Evolutionary conservation across 2,113 vertebrate species (phyloP).

Genomic region (Misgurnus anguillicaudatus): DNA sequence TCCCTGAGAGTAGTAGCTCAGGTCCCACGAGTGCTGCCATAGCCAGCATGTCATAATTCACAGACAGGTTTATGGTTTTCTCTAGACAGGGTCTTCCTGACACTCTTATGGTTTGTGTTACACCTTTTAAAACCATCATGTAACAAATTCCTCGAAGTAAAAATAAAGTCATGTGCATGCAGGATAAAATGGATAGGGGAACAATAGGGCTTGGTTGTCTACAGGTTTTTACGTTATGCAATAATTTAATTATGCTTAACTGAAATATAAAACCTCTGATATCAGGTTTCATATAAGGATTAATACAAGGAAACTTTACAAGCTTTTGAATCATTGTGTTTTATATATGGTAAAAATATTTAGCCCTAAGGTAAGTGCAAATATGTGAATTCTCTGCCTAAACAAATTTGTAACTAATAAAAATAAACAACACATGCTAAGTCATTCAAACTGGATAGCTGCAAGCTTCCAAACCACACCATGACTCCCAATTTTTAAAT

Average conservation of each 20-base stretch:
- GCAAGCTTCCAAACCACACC: conserved; percentile 4
- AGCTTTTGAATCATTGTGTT: conserved; percentile 23
- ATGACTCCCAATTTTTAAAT: conserved; percentile 61
- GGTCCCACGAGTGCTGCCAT: conserved; percentile 24
- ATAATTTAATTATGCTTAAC: neutral
- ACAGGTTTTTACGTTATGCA: neutral
- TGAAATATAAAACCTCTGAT: neutral
- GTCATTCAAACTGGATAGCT: neutral
- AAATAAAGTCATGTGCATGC: neutral
- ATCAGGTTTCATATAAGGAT: neutral
- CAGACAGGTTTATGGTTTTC: conserved; percentile 23
- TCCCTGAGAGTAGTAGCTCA: conserved; percentile 10
- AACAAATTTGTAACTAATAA: no score
- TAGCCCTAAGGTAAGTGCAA: conserved; percentile 14
- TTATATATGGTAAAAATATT: conserved; percentile 34
- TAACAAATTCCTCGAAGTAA: conserved; percentile 40
- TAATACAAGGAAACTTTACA: conserved; percentile 11
- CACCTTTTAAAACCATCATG: conserved; percentile 19
- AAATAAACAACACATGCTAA: neutral
- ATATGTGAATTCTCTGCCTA: no score
- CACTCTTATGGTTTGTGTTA: neutral
- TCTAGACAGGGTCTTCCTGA: neutral
- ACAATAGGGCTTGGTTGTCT: neutral
- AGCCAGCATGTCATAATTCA: conserved; percentile 24
- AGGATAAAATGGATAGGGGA: neutral